Evolutionary conservation across 2,888 invertebrate species (phyloP).

Genomic region (Melitaea athalia): DNA sequence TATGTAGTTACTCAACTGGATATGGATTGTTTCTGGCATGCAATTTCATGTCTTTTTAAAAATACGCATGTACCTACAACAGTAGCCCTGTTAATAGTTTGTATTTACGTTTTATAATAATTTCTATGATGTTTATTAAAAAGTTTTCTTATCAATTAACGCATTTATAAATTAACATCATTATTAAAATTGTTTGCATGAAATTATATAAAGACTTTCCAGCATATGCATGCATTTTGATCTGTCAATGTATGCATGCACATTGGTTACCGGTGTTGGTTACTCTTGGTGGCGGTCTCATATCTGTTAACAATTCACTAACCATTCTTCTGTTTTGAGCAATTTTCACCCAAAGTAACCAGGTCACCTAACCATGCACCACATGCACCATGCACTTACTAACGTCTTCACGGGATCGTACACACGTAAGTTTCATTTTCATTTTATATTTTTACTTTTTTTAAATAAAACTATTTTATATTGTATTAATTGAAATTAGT

Average conservation of each 20-base stretch:
- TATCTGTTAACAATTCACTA: constrained; percentile 53
- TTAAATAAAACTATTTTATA: not conserved
- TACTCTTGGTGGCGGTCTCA: constrained; percentile 59
- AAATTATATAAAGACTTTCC: not conserved
- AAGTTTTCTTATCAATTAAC: not conserved
- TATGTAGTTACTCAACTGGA: no score
- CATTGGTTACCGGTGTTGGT: constrained; percentile 48
- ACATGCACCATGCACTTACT: constrained; percentile 38
- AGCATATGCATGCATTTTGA: constrained; percentile 4
- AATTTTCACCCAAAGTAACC: constrained; percentile 67
- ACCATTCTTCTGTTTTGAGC: constrained; percentile 75
- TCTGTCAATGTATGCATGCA: constrained; percentile 9
- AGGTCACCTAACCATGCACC: constrained; percentile 50
- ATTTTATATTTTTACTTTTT: constrained; percentile 16
- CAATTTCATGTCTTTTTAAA: no score
- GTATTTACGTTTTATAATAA: no score
- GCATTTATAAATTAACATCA: not conserved
- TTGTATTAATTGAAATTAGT: not conserved
- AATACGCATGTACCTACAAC: no score
- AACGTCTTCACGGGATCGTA: constrained; percentile 33
- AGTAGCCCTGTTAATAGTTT: no score
- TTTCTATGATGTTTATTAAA: no score
- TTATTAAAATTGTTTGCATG: not conserved
- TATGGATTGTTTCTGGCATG: no score
- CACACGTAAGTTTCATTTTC: constrained; percentile 39